Base-by-base conservation (phyloP, 2,113 vertebrate genomes). In the Bambusicola thoracicus region DNA sequence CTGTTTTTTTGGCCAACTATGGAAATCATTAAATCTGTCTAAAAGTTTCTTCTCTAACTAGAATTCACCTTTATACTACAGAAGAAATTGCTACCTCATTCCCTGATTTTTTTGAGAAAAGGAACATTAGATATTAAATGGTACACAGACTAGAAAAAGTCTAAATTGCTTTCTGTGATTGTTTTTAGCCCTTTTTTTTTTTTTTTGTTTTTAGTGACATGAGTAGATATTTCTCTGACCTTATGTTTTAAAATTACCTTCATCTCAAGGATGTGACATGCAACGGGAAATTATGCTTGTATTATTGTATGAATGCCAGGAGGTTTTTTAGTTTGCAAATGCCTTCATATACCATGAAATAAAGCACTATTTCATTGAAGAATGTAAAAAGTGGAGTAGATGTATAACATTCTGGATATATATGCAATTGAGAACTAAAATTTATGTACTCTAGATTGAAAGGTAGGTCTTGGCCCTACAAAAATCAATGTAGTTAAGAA, bases 211-310 rank as follows among this genome's bases (percentile, higher is more conserved):
- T 94, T 73, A 75, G 58, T 96, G 61, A 70, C 69, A 85, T 62
- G 87, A 87, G 36, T 76, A 96, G 87, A 92, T 87, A 95, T 94
- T 96, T 96, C 72, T 91, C 81, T 97, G 96, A 95, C 87, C 82
- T 97, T 97, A 94, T 88, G 79, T 96, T 96, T 97, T 93, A 93
- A 97, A 97, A 96, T 95, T 91, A 90, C 88, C 94, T 97, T 96
- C 29, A 70, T 97, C 75, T 97, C 90, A 93, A 94, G 59, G 34
- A 96, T 96, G 72, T 96, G 91, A 92, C 84, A 94, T 83, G 77
- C 82, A 95, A 89, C 62, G 87, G 62, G 6, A 98, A 97, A 97
- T 97, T 97, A 97, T 94, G 85, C 89, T 93, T 94, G 65, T 69
- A 86, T 90, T 97, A 87, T 90, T 95, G 49, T 90, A 97, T 92